These are phyloP conservation scores for Trinorchestia longiramus DNA, from an alignment of 1,140 invertebrate species.

Conservation along the genomic window DNA sequence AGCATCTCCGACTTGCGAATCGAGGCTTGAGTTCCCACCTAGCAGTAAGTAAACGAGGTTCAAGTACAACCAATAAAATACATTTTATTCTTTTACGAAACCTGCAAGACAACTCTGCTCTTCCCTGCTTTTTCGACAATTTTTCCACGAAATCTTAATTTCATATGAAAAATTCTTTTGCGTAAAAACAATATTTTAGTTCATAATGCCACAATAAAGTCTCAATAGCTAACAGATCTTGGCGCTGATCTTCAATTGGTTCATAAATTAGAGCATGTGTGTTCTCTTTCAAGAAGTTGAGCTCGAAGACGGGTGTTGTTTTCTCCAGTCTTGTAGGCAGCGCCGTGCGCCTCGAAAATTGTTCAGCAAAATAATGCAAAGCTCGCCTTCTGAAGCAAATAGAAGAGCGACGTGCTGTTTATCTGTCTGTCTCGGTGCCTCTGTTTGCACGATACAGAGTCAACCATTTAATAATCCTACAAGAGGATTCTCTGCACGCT, in stretches of 20 bases:
- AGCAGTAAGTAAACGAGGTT: no score
- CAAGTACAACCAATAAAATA: neutral
- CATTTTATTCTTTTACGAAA: neutral
- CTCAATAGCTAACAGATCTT: neutral
- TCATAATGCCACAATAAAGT: neutral
- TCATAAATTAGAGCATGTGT: neutral
- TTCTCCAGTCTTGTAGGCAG: neutral
- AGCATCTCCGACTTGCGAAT: no score
- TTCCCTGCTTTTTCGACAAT: neutral
- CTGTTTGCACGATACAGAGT: conserved; percentile 32
- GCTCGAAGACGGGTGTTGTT: neutral
- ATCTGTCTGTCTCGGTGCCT: conserved; percentile 21
- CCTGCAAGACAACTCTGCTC: neutral
- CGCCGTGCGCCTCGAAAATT: neutral
- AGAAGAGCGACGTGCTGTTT: conserved; percentile 42
- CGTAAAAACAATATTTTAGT: neutral
- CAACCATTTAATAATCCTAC: conserved; percentile 47
- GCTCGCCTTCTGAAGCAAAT: conserved; percentile 27
- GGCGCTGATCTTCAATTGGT: neutral
- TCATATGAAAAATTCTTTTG: neutral
- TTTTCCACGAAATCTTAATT: neutral
- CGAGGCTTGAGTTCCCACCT: no score
- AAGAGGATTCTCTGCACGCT: conserved; percentile 41
- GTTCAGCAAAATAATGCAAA: conserved; percentile 39
- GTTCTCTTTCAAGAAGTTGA: neutral